Evolutionary conservation across 92 coral and sea anemone genomes (phyloP).

Genomic region (Epizoanthus scotinus): DNA sequence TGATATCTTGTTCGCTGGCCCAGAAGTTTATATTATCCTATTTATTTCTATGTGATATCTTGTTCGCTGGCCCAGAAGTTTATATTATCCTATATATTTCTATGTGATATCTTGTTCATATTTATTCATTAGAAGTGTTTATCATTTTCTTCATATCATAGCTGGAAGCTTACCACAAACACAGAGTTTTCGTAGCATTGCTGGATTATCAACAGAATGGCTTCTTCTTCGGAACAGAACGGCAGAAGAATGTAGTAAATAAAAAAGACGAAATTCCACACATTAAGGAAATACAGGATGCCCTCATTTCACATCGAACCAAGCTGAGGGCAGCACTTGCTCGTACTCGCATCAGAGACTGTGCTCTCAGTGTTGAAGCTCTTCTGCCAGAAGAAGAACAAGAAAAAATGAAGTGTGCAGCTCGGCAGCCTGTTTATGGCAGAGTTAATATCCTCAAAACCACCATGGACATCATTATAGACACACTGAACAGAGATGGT

Average conservation of each 20-base stretch:
- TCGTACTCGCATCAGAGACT: conserved; percentile 87
- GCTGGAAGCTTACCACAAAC: conserved; percentile 94
- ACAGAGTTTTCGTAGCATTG: conserved; percentile 84
- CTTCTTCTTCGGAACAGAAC: conserved; percentile 90
- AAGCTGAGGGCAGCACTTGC: conserved; percentile 96
- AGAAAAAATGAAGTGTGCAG: conserved; percentile 85
- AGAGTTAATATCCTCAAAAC: conserved; percentile 81
- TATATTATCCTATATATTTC: too few relatives aligned
- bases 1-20: too few relatives aligned
- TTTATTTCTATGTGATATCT: too few relatives aligned
- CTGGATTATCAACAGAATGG: conserved; percentile 98
- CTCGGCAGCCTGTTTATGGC: conserved; percentile 88
- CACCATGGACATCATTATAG: conserved; percentile 58
- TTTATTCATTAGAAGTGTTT: not conserved
- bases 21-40: too few relatives aligned
- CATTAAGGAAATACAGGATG: conserved; percentile 84
- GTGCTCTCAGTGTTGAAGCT: conserved; percentile 97
- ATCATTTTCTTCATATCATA: conserved; percentile 20
- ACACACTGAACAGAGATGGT: conserved; percentile 66
- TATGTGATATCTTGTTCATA: too few relatives aligned
- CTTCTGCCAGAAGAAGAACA: conserved; percentile 95
- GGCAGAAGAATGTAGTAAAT: conserved; percentile 53
- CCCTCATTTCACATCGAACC: conserved; percentile 73
- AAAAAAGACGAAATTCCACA: conserved; percentile 74
- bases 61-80: too few relatives aligned